phyloP scores from a whole-genome alignment of 2,888 invertebrate genomes.

The Aleiodes testaceus region DNA sequence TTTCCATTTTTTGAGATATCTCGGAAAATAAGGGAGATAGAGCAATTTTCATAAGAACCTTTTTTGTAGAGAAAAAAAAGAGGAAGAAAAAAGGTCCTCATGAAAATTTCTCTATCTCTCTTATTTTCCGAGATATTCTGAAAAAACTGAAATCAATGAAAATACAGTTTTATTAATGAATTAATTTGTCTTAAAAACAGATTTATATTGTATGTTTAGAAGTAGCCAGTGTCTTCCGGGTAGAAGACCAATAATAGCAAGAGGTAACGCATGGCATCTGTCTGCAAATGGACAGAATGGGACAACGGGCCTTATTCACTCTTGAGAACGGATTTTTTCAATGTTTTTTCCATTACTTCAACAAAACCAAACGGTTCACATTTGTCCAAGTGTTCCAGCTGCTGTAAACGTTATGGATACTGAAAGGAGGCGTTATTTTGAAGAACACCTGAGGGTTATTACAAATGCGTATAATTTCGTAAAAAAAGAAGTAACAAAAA shows the following conservation, averaged over 20 bases:
- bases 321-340: slow-evolving; percentile 10
- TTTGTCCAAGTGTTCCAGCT: slow-evolving; percentile 27
- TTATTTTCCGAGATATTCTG: too few relatives aligned
- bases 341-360: slow-evolving; percentile 27
- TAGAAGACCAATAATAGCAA: slow-evolving; percentile 53
- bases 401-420: slow-evolving; percentile 29
- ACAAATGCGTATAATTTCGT: not conserved
- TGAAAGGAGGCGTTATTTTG: slow-evolving; percentile 15
- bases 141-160: too few relatives aligned
- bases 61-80: too few relatives aligned
- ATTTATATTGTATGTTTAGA: slow-evolving; percentile 33
- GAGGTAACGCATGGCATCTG: slow-evolving; percentile 62
- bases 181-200: too few relatives aligned
- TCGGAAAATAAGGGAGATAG: too few relatives aligned
- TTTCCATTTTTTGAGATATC: too few relatives aligned
- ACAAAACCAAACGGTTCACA: slow-evolving; percentile 29
- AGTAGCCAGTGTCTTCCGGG: slow-evolving; percentile 52
- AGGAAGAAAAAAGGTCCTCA: too few relatives aligned
- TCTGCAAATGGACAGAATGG: slow-evolving; percentile 41
- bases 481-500: too few relatives aligned
- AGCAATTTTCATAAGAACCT: too few relatives aligned
- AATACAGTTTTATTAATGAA: too few relatives aligned
- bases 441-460: slow-evolving; percentile 21
- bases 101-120: too few relatives aligned
- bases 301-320: slow-evolving; percentile 37